Percentiles rank a stretch among this genome's conserved stretches.
Conservation (phyloP, 2,797 vertebrate genomes). For the Danio tinwini region DNA sequence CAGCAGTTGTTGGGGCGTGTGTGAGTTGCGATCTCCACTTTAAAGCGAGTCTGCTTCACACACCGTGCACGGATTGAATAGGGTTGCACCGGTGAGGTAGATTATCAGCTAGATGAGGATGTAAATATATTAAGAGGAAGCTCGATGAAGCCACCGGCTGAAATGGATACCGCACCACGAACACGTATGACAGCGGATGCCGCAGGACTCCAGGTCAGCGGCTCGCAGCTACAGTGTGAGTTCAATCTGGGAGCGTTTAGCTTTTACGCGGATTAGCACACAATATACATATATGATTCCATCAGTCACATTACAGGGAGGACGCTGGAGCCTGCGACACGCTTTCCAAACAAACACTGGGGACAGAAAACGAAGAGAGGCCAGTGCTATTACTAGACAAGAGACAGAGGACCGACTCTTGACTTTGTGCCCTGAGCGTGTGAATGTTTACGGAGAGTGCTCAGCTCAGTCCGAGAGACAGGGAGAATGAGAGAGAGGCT, state of each 20-base stretch:
- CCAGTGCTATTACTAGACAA: conserved; percentile 26
- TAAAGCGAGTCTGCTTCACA: conserved; percentile 59
- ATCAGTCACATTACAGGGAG: conserved; percentile 61
- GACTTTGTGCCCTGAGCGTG: conserved; percentile 43
- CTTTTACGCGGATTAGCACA: conserved; percentile 56
- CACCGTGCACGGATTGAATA: conserved; percentile 11
- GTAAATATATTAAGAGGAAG: conserved; percentile 41
- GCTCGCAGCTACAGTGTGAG: conserved; percentile 67
- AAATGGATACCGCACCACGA: conserved; percentile 13
- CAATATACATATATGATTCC: conserved; percentile 58
- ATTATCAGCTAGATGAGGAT: conserved; percentile 70
- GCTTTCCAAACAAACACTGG: conserved; percentile 5
- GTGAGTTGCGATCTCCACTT: conserved; percentile 35
- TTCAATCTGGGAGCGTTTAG: conserved; percentile 48
- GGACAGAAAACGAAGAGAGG: conserved; percentile 23
- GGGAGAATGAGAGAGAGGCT: background rate
- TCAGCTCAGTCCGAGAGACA: background rate
- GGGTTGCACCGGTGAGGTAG: conserved; percentile 74
- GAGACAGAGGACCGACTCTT: conserved; percentile 9
- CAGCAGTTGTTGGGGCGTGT: conserved; percentile 14
- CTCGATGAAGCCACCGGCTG: conserved; percentile 15
- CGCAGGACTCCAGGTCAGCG: background rate
- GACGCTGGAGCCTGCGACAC: conserved; percentile 9
- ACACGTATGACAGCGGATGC: background rate
- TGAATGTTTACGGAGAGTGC: conserved; percentile 23